phyloP scores from a whole-genome alignment of 2,797 vertebrate genomes.

The Onychomys arenicola region DNA sequence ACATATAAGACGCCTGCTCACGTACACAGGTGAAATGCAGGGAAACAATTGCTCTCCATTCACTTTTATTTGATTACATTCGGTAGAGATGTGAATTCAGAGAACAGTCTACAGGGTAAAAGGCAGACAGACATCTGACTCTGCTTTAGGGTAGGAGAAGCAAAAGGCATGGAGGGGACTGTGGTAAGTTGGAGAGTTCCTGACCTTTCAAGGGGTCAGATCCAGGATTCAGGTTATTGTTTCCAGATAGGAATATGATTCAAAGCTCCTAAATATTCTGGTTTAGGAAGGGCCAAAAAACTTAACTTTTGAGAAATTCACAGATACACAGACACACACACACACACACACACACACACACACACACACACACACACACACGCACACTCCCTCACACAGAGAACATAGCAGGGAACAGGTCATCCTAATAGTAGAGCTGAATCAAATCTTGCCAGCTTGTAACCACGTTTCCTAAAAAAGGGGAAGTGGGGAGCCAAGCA shows the following conservation, averaged over 20 bases:
- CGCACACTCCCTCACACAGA: neutral
- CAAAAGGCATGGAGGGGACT: no score
- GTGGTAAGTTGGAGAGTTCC: neutral
- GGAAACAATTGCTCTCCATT: neutral
- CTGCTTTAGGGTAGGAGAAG: neutral
- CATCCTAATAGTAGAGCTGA: neutral
- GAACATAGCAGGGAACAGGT: neutral
- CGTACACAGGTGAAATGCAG: neutral
- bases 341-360: neutral
- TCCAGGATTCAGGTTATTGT: no score
- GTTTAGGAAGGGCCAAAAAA: neutral
- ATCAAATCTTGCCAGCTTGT: neutral
- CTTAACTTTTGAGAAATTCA: neutral
- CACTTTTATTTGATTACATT: neutral
- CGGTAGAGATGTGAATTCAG: neutral
- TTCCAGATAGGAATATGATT: neutral
- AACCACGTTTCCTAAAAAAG: neutral
- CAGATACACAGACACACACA: neutral
- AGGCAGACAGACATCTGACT: neutral
- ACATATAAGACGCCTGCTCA: neutral
- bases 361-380: neutral
- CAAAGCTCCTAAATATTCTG: neutral
- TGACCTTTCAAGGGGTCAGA: neutral
- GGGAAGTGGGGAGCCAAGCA: neutral
- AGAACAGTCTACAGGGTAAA: neutral